Evolutionary conservation across 2,888 invertebrate species (phyloP).

Genomic region (Drosophila mayaguana): DNA sequence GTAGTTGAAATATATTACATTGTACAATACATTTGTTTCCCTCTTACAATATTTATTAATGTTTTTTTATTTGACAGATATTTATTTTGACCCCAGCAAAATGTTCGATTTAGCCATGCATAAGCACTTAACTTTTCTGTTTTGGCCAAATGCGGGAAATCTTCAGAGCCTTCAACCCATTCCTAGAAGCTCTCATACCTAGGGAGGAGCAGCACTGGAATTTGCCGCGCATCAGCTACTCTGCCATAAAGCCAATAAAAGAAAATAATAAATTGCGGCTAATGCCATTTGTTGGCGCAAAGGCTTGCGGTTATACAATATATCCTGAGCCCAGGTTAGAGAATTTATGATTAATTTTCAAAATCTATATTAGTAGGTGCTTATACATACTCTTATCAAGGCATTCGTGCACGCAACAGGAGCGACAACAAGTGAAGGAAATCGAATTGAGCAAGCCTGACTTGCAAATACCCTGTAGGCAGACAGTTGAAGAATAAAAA

Average conservation of each 20-base stretch:
- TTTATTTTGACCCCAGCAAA: too few species aligned
- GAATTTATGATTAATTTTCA: slow-evolving; percentile 55
- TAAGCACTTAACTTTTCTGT: slow-evolving; percentile 1
- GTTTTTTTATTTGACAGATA: too few species aligned
- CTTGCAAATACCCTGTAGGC: neutral
- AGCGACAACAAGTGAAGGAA: neutral
- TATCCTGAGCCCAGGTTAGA: slow-evolving; percentile 13
- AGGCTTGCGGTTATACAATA: slow-evolving; percentile 17
- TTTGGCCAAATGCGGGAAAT: neutral
- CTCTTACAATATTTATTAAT: too few species aligned
- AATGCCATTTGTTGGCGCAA: slow-evolving; percentile 41
- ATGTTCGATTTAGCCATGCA: neutral
- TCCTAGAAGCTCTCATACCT: slow-evolving; percentile 3
- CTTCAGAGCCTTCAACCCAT: neutral
- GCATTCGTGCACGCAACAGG: slow-evolving; percentile 21
- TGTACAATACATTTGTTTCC: too few species aligned
- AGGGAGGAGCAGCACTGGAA: neutral
- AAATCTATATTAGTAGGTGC: slow-evolving; percentile 26
- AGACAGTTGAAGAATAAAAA: too few species aligned
- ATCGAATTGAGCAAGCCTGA: neutral
- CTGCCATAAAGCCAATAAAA: slow-evolving; percentile 48
- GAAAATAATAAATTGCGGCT: slow-evolving; percentile 47
- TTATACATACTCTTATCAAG: slow-evolving; percentile 35
- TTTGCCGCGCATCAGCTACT: slow-evolving; percentile 22
- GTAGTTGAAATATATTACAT: too few species aligned